Evolutionary conservation across 2,888 invertebrate species (phyloP), one percentile per base, ranked within the genome.

Genomic region (Onthophagus sagittarius): DNA sequence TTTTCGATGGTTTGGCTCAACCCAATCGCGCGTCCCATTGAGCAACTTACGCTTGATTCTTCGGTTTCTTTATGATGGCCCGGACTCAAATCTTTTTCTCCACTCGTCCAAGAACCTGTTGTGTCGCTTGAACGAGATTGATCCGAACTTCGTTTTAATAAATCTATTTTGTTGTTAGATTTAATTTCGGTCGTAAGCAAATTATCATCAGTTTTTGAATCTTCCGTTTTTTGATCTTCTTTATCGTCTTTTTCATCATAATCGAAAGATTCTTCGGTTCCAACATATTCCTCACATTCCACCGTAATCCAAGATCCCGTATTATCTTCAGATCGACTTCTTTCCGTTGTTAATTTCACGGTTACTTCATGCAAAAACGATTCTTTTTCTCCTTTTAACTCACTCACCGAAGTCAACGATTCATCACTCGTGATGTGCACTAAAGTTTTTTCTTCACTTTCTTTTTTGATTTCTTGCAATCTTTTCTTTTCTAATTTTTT

Each of bases 61-160:
- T 93, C 92, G 65, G 91, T 91, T 83, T 92, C 92, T 75, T 90
- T 89, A 74, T 86, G 63, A 81, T 86, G 72, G 80, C 86, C 75
- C 71, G 92, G 91, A 79, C 91, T 92, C 0, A 87, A 86, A 81
- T 91, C 91, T 83, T 91, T 92, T 82, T 92, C 92, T n/a, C 92
- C 90, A 79, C 92, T 92, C 0, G 93, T 93, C 92, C 93, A 94
- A 0, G 94, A 94, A 39, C 85, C 86, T 3, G 90, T 91, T 0
- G 92, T 92, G 80, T 94, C 94, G 1, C 93, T 94, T 79, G 94
- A 94, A 77, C 91, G 88, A 0, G 94, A 94, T 75, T 93, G 90
- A 82, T 93, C 93, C 0, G 92, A 90, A 77, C 91, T 92, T 23
- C 92, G 84, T 80, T 92, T 91, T 2, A 91, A 84, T 67, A 90